Evolutionary conservation across 2,888 invertebrate species (phyloP).

Genomic region (Sarcophaga rosellei): DNA sequence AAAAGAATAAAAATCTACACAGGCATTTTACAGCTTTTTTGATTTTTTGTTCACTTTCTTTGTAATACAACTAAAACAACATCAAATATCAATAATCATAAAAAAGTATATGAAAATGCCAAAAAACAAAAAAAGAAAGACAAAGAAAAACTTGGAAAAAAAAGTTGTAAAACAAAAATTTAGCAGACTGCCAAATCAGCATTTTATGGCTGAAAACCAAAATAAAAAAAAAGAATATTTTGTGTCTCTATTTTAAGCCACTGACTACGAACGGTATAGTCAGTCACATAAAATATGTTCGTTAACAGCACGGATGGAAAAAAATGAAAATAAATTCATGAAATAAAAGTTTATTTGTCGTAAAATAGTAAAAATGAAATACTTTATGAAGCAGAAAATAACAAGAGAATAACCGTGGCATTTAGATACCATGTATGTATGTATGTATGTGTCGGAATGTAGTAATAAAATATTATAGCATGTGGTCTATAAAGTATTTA

Average conservation of each 20-base stretch:
- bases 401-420: background rate
- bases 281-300: slow-evolving; percentile 10
- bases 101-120: slow-evolving; percentile 14
- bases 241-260: slow-evolving; percentile 28
- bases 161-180: slow-evolving; percentile 4
- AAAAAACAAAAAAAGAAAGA: background rate
- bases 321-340: background rate
- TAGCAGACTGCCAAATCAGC: slow-evolving; percentile 15
- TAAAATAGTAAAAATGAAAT: background rate
- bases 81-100: slow-evolving; percentile 31
- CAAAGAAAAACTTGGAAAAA: too few species aligned
- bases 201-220: background rate
- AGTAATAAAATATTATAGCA: too few species aligned
- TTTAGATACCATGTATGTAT: too few species aligned
- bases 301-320: background rate
- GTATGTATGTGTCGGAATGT: too few species aligned
- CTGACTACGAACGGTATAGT: too few species aligned
- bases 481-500: too few species aligned
- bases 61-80: slow-evolving; percentile 1
- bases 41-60: too few species aligned
- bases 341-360: slow-evolving; percentile 13
- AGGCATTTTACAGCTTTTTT: background rate
- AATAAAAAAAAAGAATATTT: background rate
- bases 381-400: slow-evolving; percentile 16
- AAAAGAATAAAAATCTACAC: background rate